phyloP scores from a whole-genome alignment of 2,888 invertebrate species.

The Linnaemya tessellans region DNA sequence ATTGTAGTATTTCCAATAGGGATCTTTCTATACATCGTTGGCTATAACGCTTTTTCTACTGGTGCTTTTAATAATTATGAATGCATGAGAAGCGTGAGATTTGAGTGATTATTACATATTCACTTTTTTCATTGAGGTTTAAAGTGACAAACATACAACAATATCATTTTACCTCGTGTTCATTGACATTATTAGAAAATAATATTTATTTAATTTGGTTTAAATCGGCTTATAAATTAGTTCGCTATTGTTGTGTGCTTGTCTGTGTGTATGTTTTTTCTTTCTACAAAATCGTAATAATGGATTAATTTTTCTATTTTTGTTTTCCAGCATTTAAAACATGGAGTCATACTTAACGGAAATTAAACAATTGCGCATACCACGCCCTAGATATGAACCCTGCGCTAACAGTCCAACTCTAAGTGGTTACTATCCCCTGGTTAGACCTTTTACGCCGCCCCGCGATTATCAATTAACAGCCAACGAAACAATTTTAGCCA shows the following conservation, averaged over 20 bases:
- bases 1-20: too few species aligned
- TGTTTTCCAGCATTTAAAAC: constrained; percentile 64
- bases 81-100: constrained; percentile 11
- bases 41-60: background rate
- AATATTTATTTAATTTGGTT: constrained; percentile 16
- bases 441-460: constrained; percentile 88
- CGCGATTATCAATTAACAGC: constrained; percentile 89
- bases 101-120: background rate
- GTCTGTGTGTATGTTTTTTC: background rate
- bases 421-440: constrained; percentile 77
- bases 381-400: constrained; percentile 90
- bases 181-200: constrained; percentile 44
- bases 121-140: constrained; percentile 17
- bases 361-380: constrained; percentile 92
- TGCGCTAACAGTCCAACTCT: constrained; percentile 82
- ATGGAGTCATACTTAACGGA: constrained; percentile 95
- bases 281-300: background rate
- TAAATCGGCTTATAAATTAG: constrained; percentile 31
- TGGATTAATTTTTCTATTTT: constrained; percentile 3
- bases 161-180: constrained; percentile 43
- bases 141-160: constrained; percentile 16
- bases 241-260: background rate
- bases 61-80: background rate
- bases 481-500: constrained; percentile 69
- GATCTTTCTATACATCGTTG: too few species aligned